Evolutionary conservation across 64 coral and sea anemone genomes (phyloP).

Genomic region (Dendrophyllia cribrosa): DNA sequence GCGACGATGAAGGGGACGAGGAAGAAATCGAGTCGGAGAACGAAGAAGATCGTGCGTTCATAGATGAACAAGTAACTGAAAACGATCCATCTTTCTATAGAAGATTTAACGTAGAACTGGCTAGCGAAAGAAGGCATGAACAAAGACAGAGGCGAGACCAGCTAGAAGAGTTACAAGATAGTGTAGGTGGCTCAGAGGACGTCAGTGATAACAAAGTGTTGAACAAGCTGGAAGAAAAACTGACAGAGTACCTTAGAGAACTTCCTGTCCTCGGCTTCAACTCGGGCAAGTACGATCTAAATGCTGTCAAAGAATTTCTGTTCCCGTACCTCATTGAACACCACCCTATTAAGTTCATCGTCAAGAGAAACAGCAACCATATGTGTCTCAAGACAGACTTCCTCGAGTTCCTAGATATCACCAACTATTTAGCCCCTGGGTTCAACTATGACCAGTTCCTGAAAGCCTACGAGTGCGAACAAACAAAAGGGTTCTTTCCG

Average conservation of each 20-base stretch:
- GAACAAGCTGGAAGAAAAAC: not conserved
- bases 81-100: not conserved
- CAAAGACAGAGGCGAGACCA: not conserved
- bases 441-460: too few species aligned
- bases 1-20: not conserved
- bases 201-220: not conserved
- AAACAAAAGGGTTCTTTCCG: not conserved
- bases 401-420: not conserved
- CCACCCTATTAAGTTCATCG: conserved; percentile 1
- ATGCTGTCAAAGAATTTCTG: conserved; percentile 1
- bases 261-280: conserved; percentile 28
- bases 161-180: not conserved
- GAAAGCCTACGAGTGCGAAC: not conserved
- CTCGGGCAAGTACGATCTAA: conserved; percentile 11
- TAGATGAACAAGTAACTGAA: not conserved
- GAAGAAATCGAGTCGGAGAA: conserved; percentile 8
- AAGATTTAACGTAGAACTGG: not conserved
- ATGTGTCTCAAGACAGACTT: not conserved
- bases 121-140: not conserved
- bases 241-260: conserved; percentile 9
- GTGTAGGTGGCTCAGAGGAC: not conserved
- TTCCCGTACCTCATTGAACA: not conserved
- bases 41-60: not conserved
- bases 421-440: too few species aligned
- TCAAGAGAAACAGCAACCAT: not conserved